Evolutionary conservation across 2,888 invertebrate species (phyloP), one percentile per base, ranked within the genome.

Genomic region (Aproaerema taeniolella): DNA sequence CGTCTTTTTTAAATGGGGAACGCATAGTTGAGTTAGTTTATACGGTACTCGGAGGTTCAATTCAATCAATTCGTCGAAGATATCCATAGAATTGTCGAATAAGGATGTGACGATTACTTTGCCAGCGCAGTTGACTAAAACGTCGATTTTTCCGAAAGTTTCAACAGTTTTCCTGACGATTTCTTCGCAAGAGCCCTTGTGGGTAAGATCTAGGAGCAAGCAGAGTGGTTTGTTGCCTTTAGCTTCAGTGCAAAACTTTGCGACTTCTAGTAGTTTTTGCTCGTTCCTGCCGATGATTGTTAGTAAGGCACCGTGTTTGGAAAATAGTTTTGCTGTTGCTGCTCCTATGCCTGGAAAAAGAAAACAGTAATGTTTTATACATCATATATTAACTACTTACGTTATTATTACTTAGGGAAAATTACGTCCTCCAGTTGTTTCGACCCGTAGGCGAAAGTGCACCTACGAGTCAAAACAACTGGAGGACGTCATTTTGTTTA

Each of bases 61-160:
- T 52, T 93, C 92, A 82, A 97, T 93, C 40, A 95, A 75, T 40
- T 91, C 88, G 63, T 98, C 97, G 62, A 91, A 96, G 46, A 93
- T 92, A 25, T 92, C 92, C 39, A 96, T 63, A 0, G 93, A 92
- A 34, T 88, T 91, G 68, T 96, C 95, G 53, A 95, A 94, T 2
- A 89, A 80, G 0, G 95, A 96, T 7, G 73, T 78, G 47, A 91
- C 4, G 2, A 11, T 11, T 0, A 30, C 31, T 29, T 39, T 65
- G 0, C 96, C 96, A 10, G 96, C 96, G 79, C 92, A 93, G 65
- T 97, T 95, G 0, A 95, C 87, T 16, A 95, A 66, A 11, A 95
- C 89, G 77, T 95, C 93, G 2, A 95, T 75, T 58, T 86, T 89
- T 2, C 89, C 89, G 59, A 87, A 93, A 45, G 89, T 88, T 24